Percentiles rank a stretch among this genome's conserved stretches.
phyloP scores from a whole-genome alignment of 2,113 vertebrate species.

The Oplegnathus fasciatus region DNA sequence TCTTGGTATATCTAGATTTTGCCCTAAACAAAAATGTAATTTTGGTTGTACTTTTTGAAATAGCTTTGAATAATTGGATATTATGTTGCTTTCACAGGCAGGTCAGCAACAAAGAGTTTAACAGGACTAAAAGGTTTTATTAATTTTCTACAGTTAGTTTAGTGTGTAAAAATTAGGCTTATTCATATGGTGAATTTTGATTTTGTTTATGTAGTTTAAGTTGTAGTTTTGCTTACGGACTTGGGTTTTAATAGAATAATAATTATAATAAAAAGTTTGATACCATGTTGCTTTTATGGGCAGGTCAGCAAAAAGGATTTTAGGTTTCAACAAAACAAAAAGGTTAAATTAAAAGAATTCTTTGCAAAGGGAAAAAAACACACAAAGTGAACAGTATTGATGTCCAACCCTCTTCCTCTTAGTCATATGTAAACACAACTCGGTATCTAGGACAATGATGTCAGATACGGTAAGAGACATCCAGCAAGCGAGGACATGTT shows the following conservation, averaged over 20 bases:
- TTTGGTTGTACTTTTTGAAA: not conserved
- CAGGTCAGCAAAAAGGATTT: not conserved
- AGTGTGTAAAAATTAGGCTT: not conserved
- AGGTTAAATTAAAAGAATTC: not conserved
- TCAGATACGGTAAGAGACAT: conserved; percentile 69
- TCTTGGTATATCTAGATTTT: not conserved
- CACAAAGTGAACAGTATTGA: conserved; percentile 19
- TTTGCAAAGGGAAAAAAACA: not conserved
- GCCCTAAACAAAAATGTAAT: not conserved
- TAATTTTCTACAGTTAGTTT: not conserved
- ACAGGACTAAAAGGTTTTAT: not conserved
- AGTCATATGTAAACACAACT: conserved; percentile 67
- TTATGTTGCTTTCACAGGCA: not conserved
- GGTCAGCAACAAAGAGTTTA: no score
- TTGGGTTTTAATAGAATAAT: not conserved
- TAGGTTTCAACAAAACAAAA: not conserved
- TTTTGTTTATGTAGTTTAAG: not conserved
- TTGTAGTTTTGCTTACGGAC: not conserved
- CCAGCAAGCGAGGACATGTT: conserved; percentile 75
- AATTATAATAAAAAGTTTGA: not conserved
- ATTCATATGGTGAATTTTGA: not conserved
- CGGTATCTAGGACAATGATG: conserved; percentile 69
- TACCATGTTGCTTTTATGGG: not conserved
- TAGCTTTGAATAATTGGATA: not conserved
- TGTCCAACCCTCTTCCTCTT: conserved; percentile 44